Percentiles rank a stretch among this genome's conserved stretches.
These are phyloP conservation scores for Urosaurus nigricauda DNA, from an alignment of 2,797 vertebrate genomes.

Conservation along the genomic window DNA sequence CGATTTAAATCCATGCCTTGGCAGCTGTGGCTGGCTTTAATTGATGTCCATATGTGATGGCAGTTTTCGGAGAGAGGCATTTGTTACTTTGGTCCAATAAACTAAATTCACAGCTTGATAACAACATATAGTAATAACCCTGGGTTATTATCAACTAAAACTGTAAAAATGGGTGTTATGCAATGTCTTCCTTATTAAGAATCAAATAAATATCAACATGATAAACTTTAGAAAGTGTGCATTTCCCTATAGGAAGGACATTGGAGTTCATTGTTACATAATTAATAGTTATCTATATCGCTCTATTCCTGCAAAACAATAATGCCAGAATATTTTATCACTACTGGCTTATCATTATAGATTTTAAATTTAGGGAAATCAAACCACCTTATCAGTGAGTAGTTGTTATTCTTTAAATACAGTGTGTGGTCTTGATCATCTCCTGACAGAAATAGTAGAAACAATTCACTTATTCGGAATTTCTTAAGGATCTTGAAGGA, in stretches of 20 bases:
- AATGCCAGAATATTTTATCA: background rate
- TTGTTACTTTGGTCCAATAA: slow-evolving; percentile 33
- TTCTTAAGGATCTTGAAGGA: no score
- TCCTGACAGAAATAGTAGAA: no score
- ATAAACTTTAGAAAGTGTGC: background rate
- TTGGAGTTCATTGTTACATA: background rate
- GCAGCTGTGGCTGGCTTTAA: background rate
- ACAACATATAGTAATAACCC: background rate
- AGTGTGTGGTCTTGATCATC: no score
- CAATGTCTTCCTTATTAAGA: background rate
- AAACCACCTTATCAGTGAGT: no score
- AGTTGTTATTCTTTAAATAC: no score
- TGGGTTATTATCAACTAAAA: background rate
- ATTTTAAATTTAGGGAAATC: no score
- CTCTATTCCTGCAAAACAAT: slow-evolving; percentile 1
- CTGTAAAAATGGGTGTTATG: background rate
- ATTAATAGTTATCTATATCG: no score
- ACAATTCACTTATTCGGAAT: no score
- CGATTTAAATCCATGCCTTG: background rate
- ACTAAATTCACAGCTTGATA: slow-evolving; percentile 33
- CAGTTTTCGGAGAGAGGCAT: background rate
- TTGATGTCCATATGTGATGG: background rate
- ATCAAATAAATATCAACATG: background rate
- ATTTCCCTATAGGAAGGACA: background rate
- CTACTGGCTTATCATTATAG: no score